Evolutionary conservation across 2,113 vertebrate genomes (phyloP).

Genomic region (Tor tambroides): DNA sequence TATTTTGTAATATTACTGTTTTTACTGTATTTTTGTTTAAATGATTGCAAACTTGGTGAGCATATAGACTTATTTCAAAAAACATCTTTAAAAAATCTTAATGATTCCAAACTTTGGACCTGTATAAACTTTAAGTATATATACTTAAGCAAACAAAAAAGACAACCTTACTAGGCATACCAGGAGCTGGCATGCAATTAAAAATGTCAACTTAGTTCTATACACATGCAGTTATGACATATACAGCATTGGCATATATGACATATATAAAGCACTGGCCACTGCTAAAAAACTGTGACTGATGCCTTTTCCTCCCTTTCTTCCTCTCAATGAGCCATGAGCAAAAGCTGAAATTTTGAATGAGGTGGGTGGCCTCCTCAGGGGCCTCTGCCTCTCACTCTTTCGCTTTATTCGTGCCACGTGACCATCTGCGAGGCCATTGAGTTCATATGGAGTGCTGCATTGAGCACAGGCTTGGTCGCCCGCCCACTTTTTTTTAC

Average conservation of each 20-base stretch:
- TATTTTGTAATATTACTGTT: not conserved
- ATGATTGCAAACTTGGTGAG: too few species aligned
- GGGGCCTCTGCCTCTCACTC: slow-evolving; percentile 38
- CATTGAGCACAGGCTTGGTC: slow-evolving; percentile 45
- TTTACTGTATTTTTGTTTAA: not conserved
- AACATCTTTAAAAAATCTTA: not conserved
- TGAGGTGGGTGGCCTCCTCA: slow-evolving; percentile 25
- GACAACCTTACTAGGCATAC: too few species aligned
- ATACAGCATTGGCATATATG: too few species aligned
- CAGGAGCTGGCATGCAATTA: not conserved
- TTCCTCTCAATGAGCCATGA: slow-evolving; percentile 16
- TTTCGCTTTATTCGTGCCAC: slow-evolving; percentile 28
- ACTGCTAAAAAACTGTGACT: slow-evolving; percentile 58
- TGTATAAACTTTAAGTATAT: not conserved
- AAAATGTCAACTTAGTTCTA: not conserved
- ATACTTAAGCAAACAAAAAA: too few species aligned
- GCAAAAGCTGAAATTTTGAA: slow-evolving; percentile 39
- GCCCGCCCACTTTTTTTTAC: slow-evolving; percentile 34
- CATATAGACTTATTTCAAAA: too few species aligned
- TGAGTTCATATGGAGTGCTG: slow-evolving; percentile 51
- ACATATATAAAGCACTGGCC: not conserved
- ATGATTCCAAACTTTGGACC: not conserved
- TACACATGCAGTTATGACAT: not conserved
- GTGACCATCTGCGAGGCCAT: slow-evolving; percentile 49
- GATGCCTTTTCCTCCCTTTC: not conserved